Evolutionary conservation across 2,888 invertebrate genomes (phyloP).

Genomic region (Adelognathus sp.): DNA sequence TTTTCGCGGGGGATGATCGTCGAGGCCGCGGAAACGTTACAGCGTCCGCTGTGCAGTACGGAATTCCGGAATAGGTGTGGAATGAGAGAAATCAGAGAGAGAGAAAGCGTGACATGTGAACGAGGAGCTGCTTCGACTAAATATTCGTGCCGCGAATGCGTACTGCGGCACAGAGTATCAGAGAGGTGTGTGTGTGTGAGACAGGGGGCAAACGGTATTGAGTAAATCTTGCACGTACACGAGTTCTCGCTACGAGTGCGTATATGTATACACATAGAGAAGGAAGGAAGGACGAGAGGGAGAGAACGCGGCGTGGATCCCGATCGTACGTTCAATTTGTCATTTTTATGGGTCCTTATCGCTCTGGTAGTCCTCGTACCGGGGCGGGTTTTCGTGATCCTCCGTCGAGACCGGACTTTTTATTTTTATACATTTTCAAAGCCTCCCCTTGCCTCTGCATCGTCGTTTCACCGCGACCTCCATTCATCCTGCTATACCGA

Average conservation of each 20-base stretch:
- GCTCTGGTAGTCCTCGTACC: conserved; percentile 55
- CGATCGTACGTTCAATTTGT: conserved; percentile 72
- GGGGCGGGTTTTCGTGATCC: conserved; percentile 12
- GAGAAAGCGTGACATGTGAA: not conserved
- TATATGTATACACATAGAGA: not conserved
- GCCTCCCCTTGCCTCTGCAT: not conserved
- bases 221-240: conserved; percentile 50
- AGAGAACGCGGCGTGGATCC: conserved; percentile 58
- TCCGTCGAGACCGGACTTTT: conserved; percentile 13
- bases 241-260: conserved; percentile 26
- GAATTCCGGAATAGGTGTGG: conserved; percentile 19
- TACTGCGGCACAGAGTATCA: conserved; percentile 42
- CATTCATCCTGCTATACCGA: conserved; percentile 10
- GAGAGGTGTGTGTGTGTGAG: not conserved
- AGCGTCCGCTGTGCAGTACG: not conserved
- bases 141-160: conserved; percentile 56
- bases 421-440: conserved; percentile 43
- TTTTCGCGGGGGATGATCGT: conserved; percentile 40
- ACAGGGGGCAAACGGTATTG: conserved; percentile 36
- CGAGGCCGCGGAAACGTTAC: conserved; percentile 29
- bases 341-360: conserved; percentile 67
- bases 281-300: not conserved
- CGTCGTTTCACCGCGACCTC: conserved; percentile 6
- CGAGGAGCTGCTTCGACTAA: conserved; percentile 39
- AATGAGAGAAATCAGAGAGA: not conserved